These are phyloP conservation scores for Peromyscus attwateri DNA, from an alignment of 2,797 vertebrate genomes.

Conservation along the genomic window DNA sequence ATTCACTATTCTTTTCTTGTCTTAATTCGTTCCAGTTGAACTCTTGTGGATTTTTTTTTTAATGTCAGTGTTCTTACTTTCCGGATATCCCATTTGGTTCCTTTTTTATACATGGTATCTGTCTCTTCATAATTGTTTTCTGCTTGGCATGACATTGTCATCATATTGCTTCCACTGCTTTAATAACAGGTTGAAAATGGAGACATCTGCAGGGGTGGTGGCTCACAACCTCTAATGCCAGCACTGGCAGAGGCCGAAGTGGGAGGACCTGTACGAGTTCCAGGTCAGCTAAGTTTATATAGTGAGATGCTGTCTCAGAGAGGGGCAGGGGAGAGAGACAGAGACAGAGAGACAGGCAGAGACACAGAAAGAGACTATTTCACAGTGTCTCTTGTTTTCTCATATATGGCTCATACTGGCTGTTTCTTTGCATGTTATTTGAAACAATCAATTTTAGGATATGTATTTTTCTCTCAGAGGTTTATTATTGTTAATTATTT, in stretches of 20 bases:
- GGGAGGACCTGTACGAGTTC: neutral
- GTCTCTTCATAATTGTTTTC: neutral
- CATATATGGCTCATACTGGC: neutral
- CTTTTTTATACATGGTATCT: neutral
- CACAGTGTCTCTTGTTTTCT: neutral
- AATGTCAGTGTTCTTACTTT: conserved; percentile 39
- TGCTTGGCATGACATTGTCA: neutral
- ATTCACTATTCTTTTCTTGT: conserved; percentile 16
- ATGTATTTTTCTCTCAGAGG: neutral
- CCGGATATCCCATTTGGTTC: conserved; percentile 28
- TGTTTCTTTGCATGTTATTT: conserved; percentile 16
- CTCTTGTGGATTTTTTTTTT: neutral
- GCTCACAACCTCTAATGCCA: neutral
- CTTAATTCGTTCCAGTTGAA: neutral
- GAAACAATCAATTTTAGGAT: neutral
- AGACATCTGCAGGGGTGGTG: neutral
- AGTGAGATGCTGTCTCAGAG: neutral
- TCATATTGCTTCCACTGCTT: neutral
- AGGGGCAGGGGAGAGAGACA: neutral
- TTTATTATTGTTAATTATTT: neutral
- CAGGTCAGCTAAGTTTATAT: neutral
- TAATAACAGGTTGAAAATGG: neutral
- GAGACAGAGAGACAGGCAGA: no score
- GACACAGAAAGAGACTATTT: neutral
- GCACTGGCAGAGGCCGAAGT: neutral